These are phyloP conservation scores for Leptopterna dolabrata DNA, from an alignment of 2,888 invertebrate genomes.

Conservation along the genomic window DNA sequence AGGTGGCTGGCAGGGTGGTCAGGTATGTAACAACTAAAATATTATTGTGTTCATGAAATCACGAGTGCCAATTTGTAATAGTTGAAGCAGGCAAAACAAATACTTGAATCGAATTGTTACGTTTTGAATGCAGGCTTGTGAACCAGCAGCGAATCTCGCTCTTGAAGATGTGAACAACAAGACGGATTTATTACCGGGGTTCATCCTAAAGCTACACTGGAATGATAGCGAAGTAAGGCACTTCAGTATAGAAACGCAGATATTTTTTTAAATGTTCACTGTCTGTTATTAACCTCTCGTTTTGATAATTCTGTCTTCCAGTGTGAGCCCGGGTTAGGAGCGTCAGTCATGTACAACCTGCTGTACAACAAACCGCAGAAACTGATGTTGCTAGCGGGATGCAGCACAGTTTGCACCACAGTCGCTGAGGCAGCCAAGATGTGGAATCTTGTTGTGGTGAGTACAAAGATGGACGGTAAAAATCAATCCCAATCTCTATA, in stretches of 20 bases:
- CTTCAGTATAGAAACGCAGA: no score
- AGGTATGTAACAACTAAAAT: conserved; percentile 68
- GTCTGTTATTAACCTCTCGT: no score
- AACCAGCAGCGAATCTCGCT: conserved; percentile 96
- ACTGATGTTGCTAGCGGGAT: conserved; percentile 93
- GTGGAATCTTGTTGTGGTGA: conserved; percentile 99
- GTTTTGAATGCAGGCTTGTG: conserved; percentile 78
- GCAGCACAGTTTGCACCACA: conserved; percentile 98
- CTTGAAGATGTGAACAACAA: conserved; percentile 94
- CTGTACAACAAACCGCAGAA: conserved; percentile 96
- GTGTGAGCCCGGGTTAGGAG: conserved; percentile 98
- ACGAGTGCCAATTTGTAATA: no score
- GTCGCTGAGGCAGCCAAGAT: conserved; percentile 99
- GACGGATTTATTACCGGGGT: conserved; percentile 89
- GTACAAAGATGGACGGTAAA: conserved; percentile 66
- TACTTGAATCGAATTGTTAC: no score
- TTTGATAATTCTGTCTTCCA: conserved; percentile 70
- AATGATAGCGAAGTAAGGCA: conserved; percentile 93
- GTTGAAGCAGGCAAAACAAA: no score
- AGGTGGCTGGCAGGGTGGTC: conserved; percentile 98
- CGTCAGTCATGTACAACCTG: conserved; percentile 98
- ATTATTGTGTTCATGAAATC: neutral
- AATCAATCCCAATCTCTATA: no score
- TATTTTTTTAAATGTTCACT: no score
- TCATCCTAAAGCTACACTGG: conserved; percentile 89